Base-by-base conservation (phyloP, 2,888 invertebrate genomes). In the Pediacus dermestoides region DNA sequence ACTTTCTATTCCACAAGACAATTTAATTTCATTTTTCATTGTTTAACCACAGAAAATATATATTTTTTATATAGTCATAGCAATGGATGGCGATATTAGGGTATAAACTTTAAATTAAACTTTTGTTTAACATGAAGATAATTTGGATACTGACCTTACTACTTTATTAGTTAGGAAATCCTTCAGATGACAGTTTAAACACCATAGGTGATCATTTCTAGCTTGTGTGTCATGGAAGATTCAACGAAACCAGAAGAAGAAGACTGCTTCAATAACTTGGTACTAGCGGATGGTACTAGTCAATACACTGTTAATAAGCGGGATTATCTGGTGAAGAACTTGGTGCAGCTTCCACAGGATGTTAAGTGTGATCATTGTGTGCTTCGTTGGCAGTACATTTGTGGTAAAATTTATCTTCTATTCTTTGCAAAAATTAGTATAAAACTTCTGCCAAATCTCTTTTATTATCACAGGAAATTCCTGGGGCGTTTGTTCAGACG, bases 361-460 rank as follows among this genome's bases (percentile, higher is more conserved):
- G 37, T 74, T 6, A 63, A 50, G 2, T 75, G 74, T 52, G 49
- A 71, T 1, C 66, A 68, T 36, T 75, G 75, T 39, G 73, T 73
- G 2, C 49, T 76, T 1, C 67, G 74, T 38, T 75, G 75, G 75
- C 63, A 70, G 35, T 75, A 73, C 38, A 42, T 28, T 39, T 43
- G 48, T 36, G 56, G 56, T 56, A 39, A 28, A 37, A 27, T 4
- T 6, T 3, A 36, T 16, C 8, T 3, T 7, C 7, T 2, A 11
- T 15, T 6, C 7, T 34, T 34, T 11, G 6, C 33, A 23, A 22
- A 21, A n/a, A 27, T 26, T 30, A 4, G 6, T 23, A 34, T 6
- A 11, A 10, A 7, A n/a, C 4, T 28, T 28, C 14, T 21, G 13
- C 23, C 18, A 18, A 8, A 8, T 18, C 18, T 18, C 18, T 18